Conservation (phyloP, 2,797 vertebrate species). For the Sitta carolinensis region DNA sequence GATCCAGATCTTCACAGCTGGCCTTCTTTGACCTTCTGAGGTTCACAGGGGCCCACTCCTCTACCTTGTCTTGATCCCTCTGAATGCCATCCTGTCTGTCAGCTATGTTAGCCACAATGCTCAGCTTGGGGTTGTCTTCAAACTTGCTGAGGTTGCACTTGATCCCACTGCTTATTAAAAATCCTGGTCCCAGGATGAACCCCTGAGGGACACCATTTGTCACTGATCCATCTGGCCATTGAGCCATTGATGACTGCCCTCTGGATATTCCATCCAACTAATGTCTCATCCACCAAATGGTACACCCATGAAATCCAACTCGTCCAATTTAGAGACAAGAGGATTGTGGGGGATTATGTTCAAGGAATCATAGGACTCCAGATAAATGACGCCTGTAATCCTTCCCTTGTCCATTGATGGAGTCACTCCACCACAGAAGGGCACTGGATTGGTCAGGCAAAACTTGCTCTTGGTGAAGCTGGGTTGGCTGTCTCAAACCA, state of each 20-base stretch:
- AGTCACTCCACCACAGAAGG: background rate
- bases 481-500: background rate
- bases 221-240: background rate
- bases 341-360: fast-evolving
- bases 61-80: background rate
- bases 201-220: background rate
- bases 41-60: background rate
- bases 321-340: background rate
- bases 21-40: background rate
- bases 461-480: background rate
- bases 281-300: background rate
- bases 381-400: background rate
- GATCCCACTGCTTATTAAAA: background rate
- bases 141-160: background rate
- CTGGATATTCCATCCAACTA: background rate
- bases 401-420: background rate
- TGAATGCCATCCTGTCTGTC: background rate
- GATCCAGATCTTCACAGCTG: background rate
- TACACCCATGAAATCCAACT: background rate
- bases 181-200: background rate
- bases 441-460: background rate
- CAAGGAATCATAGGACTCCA: background rate
- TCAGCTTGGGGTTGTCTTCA: background rate
- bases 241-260: background rate
- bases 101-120: background rate